Percentiles rank a stretch among this genome's conserved stretches.
Conservation (phyloP, 2,888 invertebrate genomes). For the Unio delphinus region DNA sequence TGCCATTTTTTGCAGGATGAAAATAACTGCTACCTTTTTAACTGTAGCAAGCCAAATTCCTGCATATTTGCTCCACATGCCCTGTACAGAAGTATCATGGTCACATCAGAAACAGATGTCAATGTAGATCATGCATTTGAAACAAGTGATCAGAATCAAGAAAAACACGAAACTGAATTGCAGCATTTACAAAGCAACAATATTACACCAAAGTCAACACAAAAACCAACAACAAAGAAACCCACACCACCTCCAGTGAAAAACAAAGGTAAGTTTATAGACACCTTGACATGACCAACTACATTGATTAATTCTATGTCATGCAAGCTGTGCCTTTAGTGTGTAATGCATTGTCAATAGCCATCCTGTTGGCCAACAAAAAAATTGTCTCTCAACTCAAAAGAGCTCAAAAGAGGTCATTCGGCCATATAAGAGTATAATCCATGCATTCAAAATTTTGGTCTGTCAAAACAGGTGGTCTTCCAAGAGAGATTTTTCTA, state of each 20-base stretch:
- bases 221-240: neutral
- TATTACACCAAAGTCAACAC: constrained; percentile 18
- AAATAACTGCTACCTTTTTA: constrained; percentile 59
- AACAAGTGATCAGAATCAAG: neutral
- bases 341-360: no score
- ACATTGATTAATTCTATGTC: neutral
- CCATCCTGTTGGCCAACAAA: no score
- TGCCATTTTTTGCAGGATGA: constrained; percentile 42
- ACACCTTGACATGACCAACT: neutral
- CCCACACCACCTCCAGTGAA: constrained; percentile 6
- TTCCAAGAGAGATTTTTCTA: no score
- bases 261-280: constrained; percentile 3
- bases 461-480: no score
- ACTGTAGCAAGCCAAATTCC: constrained; percentile 44
- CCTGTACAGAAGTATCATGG: constrained; percentile 36
- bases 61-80: constrained; percentile 53
- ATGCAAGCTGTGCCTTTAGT: no score
- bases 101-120: no score
- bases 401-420: no score
- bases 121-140: no score
- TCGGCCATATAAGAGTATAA: no score
- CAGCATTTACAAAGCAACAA: constrained; percentile 19
- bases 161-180: constrained; percentile 39
- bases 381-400: no score
- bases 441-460: no score